A percentile compares a stretch with the other conserved stretches of the same genome.
These are phyloP conservation scores for Pelodiscus sinensis DNA, from an alignment of 2,113 vertebrate species.

Conservation along the genomic window DNA sequence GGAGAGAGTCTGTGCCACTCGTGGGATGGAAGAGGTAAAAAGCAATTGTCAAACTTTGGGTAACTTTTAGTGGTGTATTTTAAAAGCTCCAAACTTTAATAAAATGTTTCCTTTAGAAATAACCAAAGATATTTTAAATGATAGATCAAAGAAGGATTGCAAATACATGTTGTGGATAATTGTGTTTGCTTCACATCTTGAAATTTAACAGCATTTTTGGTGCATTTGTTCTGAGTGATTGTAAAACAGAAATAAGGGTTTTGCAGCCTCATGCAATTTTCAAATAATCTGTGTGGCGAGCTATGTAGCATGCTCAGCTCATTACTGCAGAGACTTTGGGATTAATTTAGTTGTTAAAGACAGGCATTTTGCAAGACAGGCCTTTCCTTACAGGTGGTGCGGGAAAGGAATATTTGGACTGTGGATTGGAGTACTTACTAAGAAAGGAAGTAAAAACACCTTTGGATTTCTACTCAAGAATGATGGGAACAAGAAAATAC, in stretches of 20 bases:
- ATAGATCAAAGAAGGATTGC: neutral
- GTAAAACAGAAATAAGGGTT: neutral
- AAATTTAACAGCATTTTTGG: neutral
- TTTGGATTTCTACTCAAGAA: neutral
- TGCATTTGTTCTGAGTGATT: neutral
- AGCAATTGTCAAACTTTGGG: neutral
- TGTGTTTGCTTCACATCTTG: neutral
- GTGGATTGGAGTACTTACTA: neutral
- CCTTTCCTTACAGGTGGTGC: neutral
- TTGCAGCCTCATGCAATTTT: neutral
- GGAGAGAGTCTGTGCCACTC: conserved; percentile 84
- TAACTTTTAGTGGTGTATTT: neutral
- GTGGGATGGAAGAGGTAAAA: conserved; percentile 93
- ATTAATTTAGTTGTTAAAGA: neutral
- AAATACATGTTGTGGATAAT: neutral
- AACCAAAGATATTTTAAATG: neutral
- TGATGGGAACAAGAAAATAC: neutral
- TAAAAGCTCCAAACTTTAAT: neutral
- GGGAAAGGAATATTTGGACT: neutral
- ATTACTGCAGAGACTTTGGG: neutral
- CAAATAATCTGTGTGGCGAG: neutral
- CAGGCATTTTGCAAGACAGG: neutral
- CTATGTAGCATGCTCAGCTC: neutral
- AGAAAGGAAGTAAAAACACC: neutral
- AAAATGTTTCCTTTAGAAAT: neutral